phyloP scores from a whole-genome alignment of 2,888 invertebrate genomes.

The Lordiphosa andalusiaca region DNA sequence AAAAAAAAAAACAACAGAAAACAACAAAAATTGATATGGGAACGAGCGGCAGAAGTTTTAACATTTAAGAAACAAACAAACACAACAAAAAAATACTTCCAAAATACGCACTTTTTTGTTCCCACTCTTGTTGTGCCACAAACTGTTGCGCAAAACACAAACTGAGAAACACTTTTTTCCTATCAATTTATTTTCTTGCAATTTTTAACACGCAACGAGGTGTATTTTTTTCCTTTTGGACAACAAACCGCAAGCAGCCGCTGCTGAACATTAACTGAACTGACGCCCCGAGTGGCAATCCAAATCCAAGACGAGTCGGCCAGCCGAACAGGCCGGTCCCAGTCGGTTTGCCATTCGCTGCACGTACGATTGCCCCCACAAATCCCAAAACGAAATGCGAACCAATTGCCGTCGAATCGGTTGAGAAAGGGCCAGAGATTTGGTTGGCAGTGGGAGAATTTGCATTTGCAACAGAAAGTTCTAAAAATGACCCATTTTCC shows the following conservation, averaged over 20 bases:
- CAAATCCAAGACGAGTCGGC: slow-evolving; percentile 12
- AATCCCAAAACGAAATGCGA: not conserved
- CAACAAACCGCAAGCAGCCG: slow-evolving; percentile 37
- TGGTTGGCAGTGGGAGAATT: not conserved
- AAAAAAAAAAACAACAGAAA: slow-evolving; percentile 20
- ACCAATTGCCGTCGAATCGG: not conserved
- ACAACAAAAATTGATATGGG: slow-evolving; percentile 9
- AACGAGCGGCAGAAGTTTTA: slow-evolving; percentile 10
- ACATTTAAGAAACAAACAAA: slow-evolving; percentile 4
- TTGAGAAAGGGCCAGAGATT: not conserved
- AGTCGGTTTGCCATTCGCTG: slow-evolving; percentile 25
- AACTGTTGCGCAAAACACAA: slow-evolving; percentile 45
- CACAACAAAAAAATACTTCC: slow-evolving; percentile 13
- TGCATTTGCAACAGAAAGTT: slow-evolving; percentile 41
- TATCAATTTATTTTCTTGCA: not conserved
- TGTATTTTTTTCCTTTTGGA: slow-evolving; percentile 1
- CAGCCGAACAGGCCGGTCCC: not conserved
- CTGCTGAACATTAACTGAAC: slow-evolving; percentile 54
- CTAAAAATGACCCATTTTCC: slow-evolving; percentile 47
- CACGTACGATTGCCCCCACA: slow-evolving; percentile 49
- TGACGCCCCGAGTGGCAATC: slow-evolving; percentile 10
- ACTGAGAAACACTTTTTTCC: slow-evolving; percentile 19
- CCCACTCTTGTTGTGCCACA: slow-evolving; percentile 19
- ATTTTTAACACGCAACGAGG: slow-evolving; percentile 8
- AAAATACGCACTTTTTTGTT: slow-evolving; percentile 47